These are phyloP conservation scores for Habropoda laboriosa DNA, from an alignment of 1,140 invertebrate genomes.

Conservation along the genomic window DNA sequence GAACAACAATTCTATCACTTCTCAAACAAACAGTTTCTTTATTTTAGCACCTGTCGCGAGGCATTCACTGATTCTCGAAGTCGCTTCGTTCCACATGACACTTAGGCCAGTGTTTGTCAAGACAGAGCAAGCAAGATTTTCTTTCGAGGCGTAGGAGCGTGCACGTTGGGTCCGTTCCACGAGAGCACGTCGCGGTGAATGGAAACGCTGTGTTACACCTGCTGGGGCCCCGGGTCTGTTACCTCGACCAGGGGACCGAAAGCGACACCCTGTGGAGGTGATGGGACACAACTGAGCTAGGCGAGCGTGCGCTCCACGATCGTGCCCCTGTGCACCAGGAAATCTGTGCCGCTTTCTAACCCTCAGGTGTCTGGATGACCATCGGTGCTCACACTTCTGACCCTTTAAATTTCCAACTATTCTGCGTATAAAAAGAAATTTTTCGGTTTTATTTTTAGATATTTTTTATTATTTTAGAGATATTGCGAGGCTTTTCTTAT, in stretches of 20 bases:
- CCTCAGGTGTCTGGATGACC: too few relatives aligned
- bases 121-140: not conserved
- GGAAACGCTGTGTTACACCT: conserved; percentile 63
- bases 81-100: not conserved
- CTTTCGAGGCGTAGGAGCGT: not conserved
- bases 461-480: too few relatives aligned
- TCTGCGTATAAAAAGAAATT: too few relatives aligned
- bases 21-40: not conserved
- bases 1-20: not conserved
- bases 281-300: conserved; percentile 34
- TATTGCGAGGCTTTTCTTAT: too few relatives aligned
- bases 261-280: conserved; percentile 55
- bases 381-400: too few relatives aligned
- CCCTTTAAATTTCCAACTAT: too few relatives aligned
- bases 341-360: not conserved
- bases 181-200: conserved; percentile 52
- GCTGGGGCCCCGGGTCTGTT: conserved; percentile 38
- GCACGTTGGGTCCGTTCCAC: not conserved
- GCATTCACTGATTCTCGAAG: not conserved
- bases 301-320: not conserved
- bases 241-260: conserved; percentile 25
- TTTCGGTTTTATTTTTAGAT: too few relatives aligned
- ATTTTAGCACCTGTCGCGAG: not conserved
- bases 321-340: not conserved
- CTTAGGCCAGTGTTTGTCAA: not conserved